A percentile compares a stretch with the other conserved stretches of the same genome.
These are phyloP conservation scores for Calephelis virginiensis DNA, from an alignment of 1,140 invertebrate species.

Conservation along the genomic window DNA sequence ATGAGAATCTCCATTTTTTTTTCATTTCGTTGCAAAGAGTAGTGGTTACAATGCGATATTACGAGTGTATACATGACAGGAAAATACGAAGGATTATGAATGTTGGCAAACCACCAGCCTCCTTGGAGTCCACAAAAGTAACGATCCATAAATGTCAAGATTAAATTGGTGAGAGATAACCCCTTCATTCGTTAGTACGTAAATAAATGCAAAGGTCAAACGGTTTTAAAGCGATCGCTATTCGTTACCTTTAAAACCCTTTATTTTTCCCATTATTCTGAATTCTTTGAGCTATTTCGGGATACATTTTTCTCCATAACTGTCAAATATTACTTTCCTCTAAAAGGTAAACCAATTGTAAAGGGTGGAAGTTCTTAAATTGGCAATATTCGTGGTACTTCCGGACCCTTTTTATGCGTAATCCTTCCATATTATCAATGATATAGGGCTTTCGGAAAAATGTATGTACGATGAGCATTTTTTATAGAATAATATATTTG, in stretches of 20 bases:
- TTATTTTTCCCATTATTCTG: constrained; percentile 2
- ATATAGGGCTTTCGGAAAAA: no score
- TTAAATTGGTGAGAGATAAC: background rate
- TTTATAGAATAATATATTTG: no score
- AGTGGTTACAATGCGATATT: no score
- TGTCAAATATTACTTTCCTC: constrained; percentile 7
- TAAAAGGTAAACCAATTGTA: background rate
- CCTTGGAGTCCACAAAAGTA: background rate
- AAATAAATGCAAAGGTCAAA: constrained; percentile 14
- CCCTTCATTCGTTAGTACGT: background rate
- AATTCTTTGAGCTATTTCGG: constrained; percentile 6
- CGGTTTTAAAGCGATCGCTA: background rate
- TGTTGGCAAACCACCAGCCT: background rate
- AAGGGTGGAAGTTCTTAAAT: constrained; percentile 4
- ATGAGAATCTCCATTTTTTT: no score
- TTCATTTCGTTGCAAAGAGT: no score
- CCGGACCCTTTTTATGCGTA: background rate
- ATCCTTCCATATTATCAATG: background rate
- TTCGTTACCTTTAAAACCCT: background rate
- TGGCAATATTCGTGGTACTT: background rate
- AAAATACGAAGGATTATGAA: background rate
- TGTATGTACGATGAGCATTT: no score
- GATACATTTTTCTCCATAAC: constrained; percentile 6
- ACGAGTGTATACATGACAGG: background rate
- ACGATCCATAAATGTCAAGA: constrained; percentile 10